Evolutionary conservation across 2,113 vertebrate genomes (phyloP), one percentile per base, ranked within the genome.

Genomic region (Ctenomys sociabilis): DNA sequence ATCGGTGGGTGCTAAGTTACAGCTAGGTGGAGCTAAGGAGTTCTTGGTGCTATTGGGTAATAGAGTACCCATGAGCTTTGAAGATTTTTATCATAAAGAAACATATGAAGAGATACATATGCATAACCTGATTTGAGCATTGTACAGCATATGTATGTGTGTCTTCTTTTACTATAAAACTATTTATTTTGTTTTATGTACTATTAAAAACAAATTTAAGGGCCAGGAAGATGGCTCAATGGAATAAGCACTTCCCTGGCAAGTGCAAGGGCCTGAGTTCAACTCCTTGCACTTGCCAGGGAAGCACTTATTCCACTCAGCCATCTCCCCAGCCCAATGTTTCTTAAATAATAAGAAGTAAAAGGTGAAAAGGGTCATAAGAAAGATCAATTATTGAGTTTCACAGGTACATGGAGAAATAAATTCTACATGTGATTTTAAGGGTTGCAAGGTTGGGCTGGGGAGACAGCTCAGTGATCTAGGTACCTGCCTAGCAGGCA

Each of bases 391-490:
- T 54, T 88, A 77, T 1, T 1, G 32, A 14, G 81, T 82, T 86
- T 94, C 73, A 89, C 91, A 63, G 43, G 22, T 49, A 9, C 57
- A 59, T 32, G 22, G n/a, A 26, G 37, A 96, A 90, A 89, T 80
- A 96, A 77, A 89, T 87, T 86, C 81, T 83, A 95, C 49, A 59
- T 78, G 22, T 64, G 7, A 88, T 2, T 16, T 49, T 37, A 81
- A 21, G 13, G 85, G 85, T 49, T 83, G 22, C 59, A 5, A 88
- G 4, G 16, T n/a, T 40, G 77, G 26, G 7, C 54, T 57, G 54
- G 54, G 54, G 3, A 57, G 17, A 57, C 54, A 57, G 54, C 54
- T 57, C 54, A 57, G 16, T 5, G 54, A 17, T 19, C 54, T 57
- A 57, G 19, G 16, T 17, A 57, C 54, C 54, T 57, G 14, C 54